Evolutionary conservation across 2,888 invertebrate species (phyloP), one percentile per base, ranked within the genome.

Genomic region (Syritta pipiens): DNA sequence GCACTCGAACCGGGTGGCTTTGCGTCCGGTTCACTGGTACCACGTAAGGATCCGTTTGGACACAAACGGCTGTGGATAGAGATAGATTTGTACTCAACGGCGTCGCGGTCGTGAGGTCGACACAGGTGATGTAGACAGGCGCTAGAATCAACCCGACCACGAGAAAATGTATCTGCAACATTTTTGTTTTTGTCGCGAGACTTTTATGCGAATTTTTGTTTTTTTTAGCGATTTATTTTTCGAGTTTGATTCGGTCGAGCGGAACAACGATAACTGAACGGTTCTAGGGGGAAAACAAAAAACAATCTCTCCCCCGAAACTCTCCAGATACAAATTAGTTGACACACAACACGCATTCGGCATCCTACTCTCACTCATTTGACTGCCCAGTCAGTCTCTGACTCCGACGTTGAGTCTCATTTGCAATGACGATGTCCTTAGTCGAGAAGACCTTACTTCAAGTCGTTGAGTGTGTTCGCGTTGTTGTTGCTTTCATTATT

Each of bases 1-100:
- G 91, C 49, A 94, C 91, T 2, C 91, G 89, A 86, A 93, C 93
- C 51, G 93, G 93, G 69, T 94, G 93, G 83, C 85, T 83, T 12
- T 88, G 88, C 55, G 84, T 83, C 71, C 85, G n/a, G n/a, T n/a
- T n/a, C n/a, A n/a, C n/a, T n/a, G n/a, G n/a, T n/a, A n/a, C n/a
- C n/a, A n/a, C n/a, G n/a, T n/a, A n/a, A n/a, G n/a, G n/a, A n/a
- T n/a, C n/a, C n/a, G n/a, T n/a, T n/a, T n/a, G n/a, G n/a, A n/a
- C n/a, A n/a, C n/a, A n/a, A n/a, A n/a, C n/a, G n/a, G n/a, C n/a
- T n/a, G n/a, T n/a, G n/a, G n/a, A n/a, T n/a, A n/a, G n/a, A n/a
- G n/a, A n/a, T n/a, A n/a, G n/a, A n/a, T n/a, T n/a, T n/a, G n/a
- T n/a, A n/a, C n/a, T n/a, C n/a, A n/a, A n/a, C n/a, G n/a, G n/a